Conservation (phyloP, 2,797 vertebrate species). For the Numenius phaeopus region DNA sequence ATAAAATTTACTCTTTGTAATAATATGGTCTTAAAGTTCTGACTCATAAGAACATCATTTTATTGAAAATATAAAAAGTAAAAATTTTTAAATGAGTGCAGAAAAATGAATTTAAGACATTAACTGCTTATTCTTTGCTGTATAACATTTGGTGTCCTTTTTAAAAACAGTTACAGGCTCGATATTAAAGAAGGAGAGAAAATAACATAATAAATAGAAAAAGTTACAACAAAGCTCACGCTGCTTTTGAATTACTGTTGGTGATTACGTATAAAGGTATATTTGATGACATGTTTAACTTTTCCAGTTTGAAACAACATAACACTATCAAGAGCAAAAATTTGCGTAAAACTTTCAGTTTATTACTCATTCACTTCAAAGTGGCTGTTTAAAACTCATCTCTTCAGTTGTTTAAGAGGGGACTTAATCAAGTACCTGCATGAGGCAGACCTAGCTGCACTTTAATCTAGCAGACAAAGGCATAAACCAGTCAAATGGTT, state of each 20-base stretch:
- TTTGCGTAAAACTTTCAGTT: not conserved
- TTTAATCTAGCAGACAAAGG: not conserved
- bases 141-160: conserved; percentile 17
- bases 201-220: conserved; percentile 1
- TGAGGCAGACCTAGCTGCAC: not conserved
- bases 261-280: not conserved
- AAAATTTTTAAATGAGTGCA: conserved; percentile 36
- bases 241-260: not conserved
- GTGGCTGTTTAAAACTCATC: not conserved
- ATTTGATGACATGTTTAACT: not conserved
- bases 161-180: conserved; percentile 13
- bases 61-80: conserved; percentile 64
- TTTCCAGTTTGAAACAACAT: not conserved
- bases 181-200: not conserved
- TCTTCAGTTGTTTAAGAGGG: not conserved
- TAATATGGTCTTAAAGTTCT: conserved; percentile 64
- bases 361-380: not conserved
- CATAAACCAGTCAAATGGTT: not conserved
- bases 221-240: conserved; percentile 49
- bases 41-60: conserved; percentile 54
- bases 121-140: conserved; percentile 24
- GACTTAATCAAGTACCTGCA: not conserved
- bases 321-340: not conserved
- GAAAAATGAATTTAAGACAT: conserved; percentile 36
- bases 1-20: conserved; percentile 64